Conservation (phyloP, 2,113 vertebrate species). For the Tenrec ecaudatus region DNA sequence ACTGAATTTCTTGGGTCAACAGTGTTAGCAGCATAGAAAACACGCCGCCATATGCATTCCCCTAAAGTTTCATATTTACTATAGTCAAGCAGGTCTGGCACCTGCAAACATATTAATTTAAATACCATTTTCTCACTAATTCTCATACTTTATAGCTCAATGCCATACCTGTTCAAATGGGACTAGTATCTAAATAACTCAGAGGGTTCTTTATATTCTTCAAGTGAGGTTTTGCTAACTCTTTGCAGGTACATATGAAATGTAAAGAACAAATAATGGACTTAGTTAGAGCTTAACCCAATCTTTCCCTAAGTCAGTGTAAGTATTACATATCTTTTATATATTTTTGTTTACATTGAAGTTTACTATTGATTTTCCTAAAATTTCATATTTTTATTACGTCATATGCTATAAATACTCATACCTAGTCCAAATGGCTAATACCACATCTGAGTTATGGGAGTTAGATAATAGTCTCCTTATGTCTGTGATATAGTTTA, state of each 20-base stretch:
- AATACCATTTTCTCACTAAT: constrained; percentile 53
- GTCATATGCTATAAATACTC: background rate
- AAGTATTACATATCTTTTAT: constrained; percentile 27
- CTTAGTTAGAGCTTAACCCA: constrained; percentile 25
- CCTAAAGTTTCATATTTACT: background rate
- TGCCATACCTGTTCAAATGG: background rate
- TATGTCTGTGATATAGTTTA: background rate
- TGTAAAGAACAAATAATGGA: background rate
- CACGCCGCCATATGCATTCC: too few species aligned
- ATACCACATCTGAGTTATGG: constrained; percentile 25
- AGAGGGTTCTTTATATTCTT: constrained; percentile 12
- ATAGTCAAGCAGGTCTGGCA: background rate
- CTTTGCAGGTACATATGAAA: background rate
- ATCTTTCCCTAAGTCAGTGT: constrained; percentile 44
- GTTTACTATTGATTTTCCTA: background rate
- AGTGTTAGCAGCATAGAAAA: constrained; percentile 4
- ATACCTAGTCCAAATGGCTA: constrained; percentile 36
- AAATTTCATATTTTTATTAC: constrained; percentile 40
- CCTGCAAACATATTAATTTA: constrained; percentile 5
- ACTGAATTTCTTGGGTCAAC: constrained; percentile 6
- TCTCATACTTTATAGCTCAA: constrained; percentile 43
- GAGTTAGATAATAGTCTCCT: constrained; percentile 18
- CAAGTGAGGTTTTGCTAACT: background rate
- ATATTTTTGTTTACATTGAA: constrained; percentile 35
- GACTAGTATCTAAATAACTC: background rate